These are phyloP conservation scores for Protodeltote pygarga DNA, from an alignment of 2,888 invertebrate genomes.

Conservation along the genomic window DNA sequence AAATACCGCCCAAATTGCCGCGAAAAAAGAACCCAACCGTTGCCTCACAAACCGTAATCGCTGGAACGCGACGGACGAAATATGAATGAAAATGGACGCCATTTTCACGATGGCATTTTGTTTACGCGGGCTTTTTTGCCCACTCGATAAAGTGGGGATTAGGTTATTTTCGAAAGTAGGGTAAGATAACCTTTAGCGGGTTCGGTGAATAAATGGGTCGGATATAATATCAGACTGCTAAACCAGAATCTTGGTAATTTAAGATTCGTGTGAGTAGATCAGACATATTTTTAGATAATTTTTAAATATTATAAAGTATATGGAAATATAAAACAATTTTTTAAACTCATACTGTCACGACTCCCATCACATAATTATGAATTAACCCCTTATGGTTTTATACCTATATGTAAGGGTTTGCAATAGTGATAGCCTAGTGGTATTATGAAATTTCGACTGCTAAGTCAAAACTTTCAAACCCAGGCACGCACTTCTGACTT, in stretches of 20 bases:
- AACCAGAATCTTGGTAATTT: slow-evolving; percentile 27
- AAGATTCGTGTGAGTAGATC: slow-evolving; percentile 18
- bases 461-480: no score
- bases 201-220: slow-evolving; percentile 39
- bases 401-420: no score
- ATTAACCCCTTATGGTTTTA: no score
- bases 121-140: slow-evolving; percentile 59
- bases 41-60: slow-evolving; percentile 73
- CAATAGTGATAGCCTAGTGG: no score
- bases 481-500: no score
- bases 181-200: slow-evolving; percentile 46
- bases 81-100: slow-evolving; percentile 72
- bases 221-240: slow-evolving; percentile 35
- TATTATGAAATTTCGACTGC: no score
- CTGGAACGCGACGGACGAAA: slow-evolving; percentile 70
- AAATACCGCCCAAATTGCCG: slow-evolving; percentile 74
- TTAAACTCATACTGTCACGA: no score
- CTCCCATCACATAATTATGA: no score
- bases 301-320: slow-evolving; percentile 1
- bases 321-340: no score
- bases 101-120: slow-evolving; percentile 69
- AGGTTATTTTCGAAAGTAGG: slow-evolving; percentile 56
- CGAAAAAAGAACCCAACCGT: slow-evolving; percentile 68
- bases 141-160: slow-evolving; percentile 55
- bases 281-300: slow-evolving; percentile 3